Base-by-base conservation (phyloP, 2,888 invertebrate species). In the Drosophila merina region DNA sequence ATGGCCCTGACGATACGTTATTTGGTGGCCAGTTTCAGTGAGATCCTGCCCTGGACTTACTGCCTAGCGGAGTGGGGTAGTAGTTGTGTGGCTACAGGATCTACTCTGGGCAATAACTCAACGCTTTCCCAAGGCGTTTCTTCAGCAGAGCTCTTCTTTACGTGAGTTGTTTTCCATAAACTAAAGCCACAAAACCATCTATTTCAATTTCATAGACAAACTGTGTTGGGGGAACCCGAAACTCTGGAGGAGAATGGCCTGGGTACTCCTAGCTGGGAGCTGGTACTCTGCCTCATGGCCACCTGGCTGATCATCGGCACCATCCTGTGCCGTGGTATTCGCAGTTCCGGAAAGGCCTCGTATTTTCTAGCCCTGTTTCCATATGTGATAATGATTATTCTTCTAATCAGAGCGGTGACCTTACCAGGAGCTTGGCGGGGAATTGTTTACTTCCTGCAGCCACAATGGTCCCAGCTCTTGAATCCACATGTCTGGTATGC, bases 331-430 rank as follows among this genome's bases (percentile, higher is more conserved):
- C 93, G 93, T 62, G 94, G 94, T 0, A 93, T 94, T 38, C 92
- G 92, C 72, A 93, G 93, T 72, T 93, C 94, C 0, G 94, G 94
- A 54, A 94, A 94, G 84, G 94, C 93, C 0, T 94, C 95, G 0
- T 96, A 96, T 83, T 94, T 96, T 79, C 93, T 95, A 10, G 95
- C 95, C 0, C 90, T 95, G 7, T 95, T 95, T 80, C 95, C 95
- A 0, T 94, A 94, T 83, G 88, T 93, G 42, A 93, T 95, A 36
- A 93, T 95, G 90, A 79, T 94, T 36, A 92, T 93, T 44, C 90
- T 95, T 49, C 89, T 95, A 45, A 90, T 93, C 45, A 91, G 94
- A 55, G 93, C 94, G 0, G 88, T 93, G 4, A 94, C 94, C 0
- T 79, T 95, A 56, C 93, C 93, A 0, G 95, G 95, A 1, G 94